These are phyloP conservation scores for Acipenser transmontanus DNA, from an alignment of 2,797 vertebrate genomes.

Conservation along the genomic window DNA sequence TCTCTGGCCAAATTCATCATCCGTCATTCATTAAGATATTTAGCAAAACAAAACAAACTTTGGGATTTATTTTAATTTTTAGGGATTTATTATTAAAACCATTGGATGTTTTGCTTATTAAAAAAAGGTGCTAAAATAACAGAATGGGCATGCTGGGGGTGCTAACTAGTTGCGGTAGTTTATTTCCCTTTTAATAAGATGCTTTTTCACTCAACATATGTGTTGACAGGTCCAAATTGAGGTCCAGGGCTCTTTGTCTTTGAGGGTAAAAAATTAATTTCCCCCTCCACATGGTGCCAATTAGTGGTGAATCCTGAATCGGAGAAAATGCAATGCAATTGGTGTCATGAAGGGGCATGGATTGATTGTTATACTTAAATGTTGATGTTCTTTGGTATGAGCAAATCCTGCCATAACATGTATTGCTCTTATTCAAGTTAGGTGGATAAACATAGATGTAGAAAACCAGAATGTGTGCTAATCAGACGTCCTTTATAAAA, in stretches of 20 bases:
- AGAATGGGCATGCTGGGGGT: no score
- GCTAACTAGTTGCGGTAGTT: not conserved
- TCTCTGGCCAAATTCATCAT: no score
- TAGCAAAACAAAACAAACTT: no score
- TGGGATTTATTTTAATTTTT: no score
- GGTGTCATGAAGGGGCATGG: not conserved
- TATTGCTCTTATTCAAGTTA: no score
- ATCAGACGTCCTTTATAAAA: no score
- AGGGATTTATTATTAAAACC: no score
- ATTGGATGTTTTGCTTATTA: not conserved
- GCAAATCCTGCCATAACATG: no score
- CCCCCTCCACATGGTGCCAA: slow-evolving; percentile 2
- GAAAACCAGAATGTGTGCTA: no score
- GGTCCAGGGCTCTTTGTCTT: not conserved
- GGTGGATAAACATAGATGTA: no score
- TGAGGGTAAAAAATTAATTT: slow-evolving; percentile 6
- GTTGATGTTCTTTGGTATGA: not conserved
- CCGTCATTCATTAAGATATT: no score
- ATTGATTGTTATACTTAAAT: not conserved
- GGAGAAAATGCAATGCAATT: not conserved
- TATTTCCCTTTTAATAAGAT: slow-evolving; percentile 6
- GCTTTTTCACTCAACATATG: not conserved
- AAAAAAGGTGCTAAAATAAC: not conserved
- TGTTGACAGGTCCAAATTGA: slow-evolving; percentile 6
- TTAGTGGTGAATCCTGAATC: slow-evolving; percentile 4